A percentile compares a stretch with the other conserved stretches of the same genome.
Evolutionary conservation across 2,888 invertebrate species (phyloP).

Genomic region (Lasioglossum pauxillum): DNA sequence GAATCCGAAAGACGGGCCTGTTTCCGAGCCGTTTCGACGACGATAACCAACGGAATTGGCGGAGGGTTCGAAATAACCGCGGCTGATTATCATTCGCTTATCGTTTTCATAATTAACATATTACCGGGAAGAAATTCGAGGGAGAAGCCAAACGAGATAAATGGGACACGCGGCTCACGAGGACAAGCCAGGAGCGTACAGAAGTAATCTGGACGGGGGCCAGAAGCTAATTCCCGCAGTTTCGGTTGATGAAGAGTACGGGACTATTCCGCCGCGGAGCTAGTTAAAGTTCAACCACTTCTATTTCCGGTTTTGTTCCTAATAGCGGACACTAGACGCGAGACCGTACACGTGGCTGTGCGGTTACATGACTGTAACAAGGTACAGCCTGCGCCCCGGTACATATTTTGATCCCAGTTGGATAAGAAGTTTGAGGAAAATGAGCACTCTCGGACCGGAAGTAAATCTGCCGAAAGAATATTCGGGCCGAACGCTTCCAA

Average conservation of each 20-base stretch:
- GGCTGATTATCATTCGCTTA: conserved; percentile 60
- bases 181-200: conserved; percentile 57
- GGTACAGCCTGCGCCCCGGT: not conserved
- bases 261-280: conserved; percentile 73
- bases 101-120: conserved; percentile 67
- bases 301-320: conserved; percentile 79
- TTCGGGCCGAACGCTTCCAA: not conserved
- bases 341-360: conserved; percentile 24
- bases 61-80: conserved; percentile 33
- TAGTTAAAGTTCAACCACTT: conserved; percentile 80
- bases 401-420: conserved; percentile 27
- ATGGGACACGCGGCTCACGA: conserved; percentile 51
- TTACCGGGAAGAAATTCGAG: conserved; percentile 54
- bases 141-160: conserved; percentile 60
- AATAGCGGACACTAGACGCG: conserved; percentile 68
- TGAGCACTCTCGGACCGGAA: not conserved
- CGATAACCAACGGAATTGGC: conserved; percentile 34
- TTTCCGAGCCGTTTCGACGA: conserved; percentile 9
- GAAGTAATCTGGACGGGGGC: conserved; percentile 80
- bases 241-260: conserved; percentile 81
- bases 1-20: conserved; percentile 7
- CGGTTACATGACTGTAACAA: not conserved
- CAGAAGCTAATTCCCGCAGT: conserved; percentile 80
- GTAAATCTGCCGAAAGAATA: conserved; percentile 14
- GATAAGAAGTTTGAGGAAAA: conserved; percentile 30